Conservation (phyloP, 2,797 vertebrate genomes). For the Syngnathus rostellatus region DNA sequence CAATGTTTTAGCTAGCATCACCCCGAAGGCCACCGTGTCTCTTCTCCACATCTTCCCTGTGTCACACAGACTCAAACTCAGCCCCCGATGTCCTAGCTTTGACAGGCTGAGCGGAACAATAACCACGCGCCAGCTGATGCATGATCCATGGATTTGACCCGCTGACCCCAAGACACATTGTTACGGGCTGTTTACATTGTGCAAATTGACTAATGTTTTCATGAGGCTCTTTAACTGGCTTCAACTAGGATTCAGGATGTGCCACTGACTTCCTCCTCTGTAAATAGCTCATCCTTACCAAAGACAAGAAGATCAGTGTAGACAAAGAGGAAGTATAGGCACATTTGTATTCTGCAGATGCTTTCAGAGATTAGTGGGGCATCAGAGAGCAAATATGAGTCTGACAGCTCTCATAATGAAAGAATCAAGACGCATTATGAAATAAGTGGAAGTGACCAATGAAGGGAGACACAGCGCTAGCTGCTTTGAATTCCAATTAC, state of each 20-base stretch:
- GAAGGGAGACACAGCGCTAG: conserved; percentile 78
- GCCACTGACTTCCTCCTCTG: conserved; percentile 7
- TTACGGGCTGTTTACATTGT: conserved; percentile 69
- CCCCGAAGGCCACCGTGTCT: conserved; percentile 46
- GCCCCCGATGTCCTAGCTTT: conserved; percentile 37
- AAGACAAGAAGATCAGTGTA: conserved; percentile 24
- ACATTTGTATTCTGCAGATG: conserved; percentile 78
- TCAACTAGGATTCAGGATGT: conserved; percentile 27
- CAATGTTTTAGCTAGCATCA: conserved; percentile 56
- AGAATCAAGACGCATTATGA: conserved; percentile 83
- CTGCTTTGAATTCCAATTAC: conserved; percentile 88
- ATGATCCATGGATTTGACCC: conserved; percentile 69
- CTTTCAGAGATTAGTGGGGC: conserved; percentile 84
- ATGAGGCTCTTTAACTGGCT: conserved; percentile 45
- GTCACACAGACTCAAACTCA: conserved; percentile 36
- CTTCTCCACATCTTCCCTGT: conserved; percentile 38
- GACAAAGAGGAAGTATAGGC: conserved; percentile 26
- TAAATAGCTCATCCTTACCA: not conserved
- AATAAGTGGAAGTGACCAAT: conserved; percentile 88
- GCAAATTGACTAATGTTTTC: conserved; percentile 67
- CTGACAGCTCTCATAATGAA: conserved; percentile 93
- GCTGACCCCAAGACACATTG: conserved; percentile 59
- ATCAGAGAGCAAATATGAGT: conserved; percentile 94
- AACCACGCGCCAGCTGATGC: conserved; percentile 66
- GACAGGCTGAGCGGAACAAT: conserved; percentile 59